These are phyloP conservation scores for Phyto melanocephala DNA, from an alignment of 2,888 invertebrate genomes.

Conservation along the genomic window DNA sequence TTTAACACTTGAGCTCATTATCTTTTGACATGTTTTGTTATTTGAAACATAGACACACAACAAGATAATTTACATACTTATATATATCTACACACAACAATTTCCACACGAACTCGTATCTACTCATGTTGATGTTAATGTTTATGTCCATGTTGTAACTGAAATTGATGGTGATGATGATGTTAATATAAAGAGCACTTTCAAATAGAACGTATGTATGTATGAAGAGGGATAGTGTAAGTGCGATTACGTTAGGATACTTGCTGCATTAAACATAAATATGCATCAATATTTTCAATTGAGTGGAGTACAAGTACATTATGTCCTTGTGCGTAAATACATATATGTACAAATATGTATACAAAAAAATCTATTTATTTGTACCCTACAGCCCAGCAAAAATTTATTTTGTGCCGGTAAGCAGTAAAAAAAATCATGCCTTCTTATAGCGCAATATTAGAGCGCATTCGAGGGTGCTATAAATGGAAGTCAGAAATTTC, in stretches of 20 bases:
- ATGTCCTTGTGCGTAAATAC: not conserved
- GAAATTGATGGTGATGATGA: slow-evolving; percentile 19
- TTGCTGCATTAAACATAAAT: slow-evolving; percentile 28
- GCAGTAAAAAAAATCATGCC: too few relatives aligned
- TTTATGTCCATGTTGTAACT: slow-evolving; percentile 21
- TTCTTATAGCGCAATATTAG: too few relatives aligned
- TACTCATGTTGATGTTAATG: slow-evolving; percentile 19
- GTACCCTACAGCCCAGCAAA: too few relatives aligned
- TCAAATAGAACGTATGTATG: slow-evolving; percentile 51
- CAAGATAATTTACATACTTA: not conserved
- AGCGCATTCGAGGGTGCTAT: too few relatives aligned
- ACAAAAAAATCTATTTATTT: too few relatives aligned
- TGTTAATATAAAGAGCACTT: slow-evolving; percentile 46
- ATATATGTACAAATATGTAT: too few relatives aligned
- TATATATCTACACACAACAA: too few relatives aligned
- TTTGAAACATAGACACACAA: not conserved
- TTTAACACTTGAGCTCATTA: slow-evolving; percentile 46
- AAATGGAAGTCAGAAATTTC: too few relatives aligned
- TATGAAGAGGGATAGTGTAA: not conserved
- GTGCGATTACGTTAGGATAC: not conserved
- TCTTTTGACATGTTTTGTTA: slow-evolving; percentile 36
- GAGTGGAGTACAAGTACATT: slow-evolving; percentile 65
- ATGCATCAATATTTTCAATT: slow-evolving; percentile 74
- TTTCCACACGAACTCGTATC: too few relatives aligned
- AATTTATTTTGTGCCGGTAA: too few relatives aligned